Evolutionary conservation across 2,113 vertebrate species (phyloP).

Genomic region (Anthoscopus minutus): DNA sequence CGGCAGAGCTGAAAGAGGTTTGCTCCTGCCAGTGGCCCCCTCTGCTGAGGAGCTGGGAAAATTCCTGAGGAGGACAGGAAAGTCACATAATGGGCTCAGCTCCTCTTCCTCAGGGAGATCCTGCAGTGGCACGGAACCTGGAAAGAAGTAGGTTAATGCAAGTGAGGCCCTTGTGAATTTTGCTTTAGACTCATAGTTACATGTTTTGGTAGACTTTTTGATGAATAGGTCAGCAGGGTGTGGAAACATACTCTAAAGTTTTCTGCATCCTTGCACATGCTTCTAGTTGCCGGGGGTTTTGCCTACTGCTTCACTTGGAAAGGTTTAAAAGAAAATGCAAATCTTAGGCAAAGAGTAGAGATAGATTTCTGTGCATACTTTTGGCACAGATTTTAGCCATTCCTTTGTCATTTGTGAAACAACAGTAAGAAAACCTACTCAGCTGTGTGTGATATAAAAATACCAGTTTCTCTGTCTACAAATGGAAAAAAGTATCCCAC

Average conservation of each 20-base stretch:
- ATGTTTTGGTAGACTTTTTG: constrained; percentile 22
- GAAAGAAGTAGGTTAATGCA: constrained; percentile 17
- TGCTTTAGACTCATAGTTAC: not conserved
- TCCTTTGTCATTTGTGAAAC: not conserved
- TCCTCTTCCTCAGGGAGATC: not conserved
- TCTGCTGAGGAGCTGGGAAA: not conserved
- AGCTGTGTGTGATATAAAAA: not conserved
- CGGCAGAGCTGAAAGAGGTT: not conserved
- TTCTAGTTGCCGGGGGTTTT: constrained; percentile 9
- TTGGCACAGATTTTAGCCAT: not conserved
- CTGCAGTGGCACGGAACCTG: not conserved
- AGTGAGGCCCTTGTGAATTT: not conserved
- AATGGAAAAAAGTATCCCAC: not conserved
- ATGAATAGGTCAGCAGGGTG: constrained; percentile 60
- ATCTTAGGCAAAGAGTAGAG: not conserved
- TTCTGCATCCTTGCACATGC: constrained; percentile 57
- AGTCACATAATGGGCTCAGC: not conserved
- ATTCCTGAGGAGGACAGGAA: not conserved
- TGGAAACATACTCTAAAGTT: constrained; percentile 51
- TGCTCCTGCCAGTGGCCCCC: not conserved
- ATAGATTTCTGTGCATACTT: not conserved
- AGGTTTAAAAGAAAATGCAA: constrained; percentile 44
- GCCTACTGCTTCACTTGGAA: constrained; percentile 31
- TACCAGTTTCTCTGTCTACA: not conserved
- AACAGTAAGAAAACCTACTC: not conserved